Evolutionary conservation across 2,888 invertebrate species (phyloP), one percentile per base, ranked within the genome.

Genomic region (Subacronicta megacephala): DNA sequence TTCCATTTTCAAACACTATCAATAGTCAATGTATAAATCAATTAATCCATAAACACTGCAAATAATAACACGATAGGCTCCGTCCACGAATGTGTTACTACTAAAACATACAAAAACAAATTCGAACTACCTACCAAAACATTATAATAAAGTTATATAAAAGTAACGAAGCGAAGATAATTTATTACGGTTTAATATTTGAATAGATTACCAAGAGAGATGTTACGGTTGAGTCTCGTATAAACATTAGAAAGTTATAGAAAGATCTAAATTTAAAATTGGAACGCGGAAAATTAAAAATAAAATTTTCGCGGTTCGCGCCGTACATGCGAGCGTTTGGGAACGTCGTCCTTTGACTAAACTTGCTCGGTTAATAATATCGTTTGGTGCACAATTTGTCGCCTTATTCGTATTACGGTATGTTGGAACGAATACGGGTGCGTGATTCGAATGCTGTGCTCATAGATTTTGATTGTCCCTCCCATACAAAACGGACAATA

Each of bases 391-490:
- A 80, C 79, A 78, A 85, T 87, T 26, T 90, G 90, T 89, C 80
- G 80, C 91, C 92, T 87, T 90, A 90, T 90, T 88, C 80, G 88
- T 89, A 78, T 87, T 92, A 93, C 93, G 93, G 93, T 94, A 92
- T 88, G 93, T 90, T 89, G 93, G 90, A 92, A 90, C 86, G 88
- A 90, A 94, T 93, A 93, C 93, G 80, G 72, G 68, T 72, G 83
- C 92, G 92, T 92, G 92, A 87, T 88, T 73, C 70, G 93, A 92
- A 92, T 93, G 77, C 76, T 76, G 67, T 78, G 68, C 67, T 75
- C 81, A 78, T 84, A 83, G 78, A 82, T 86, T 85, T 87, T 83
- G 85, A 87, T 86, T 86, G 89, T 81, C 78, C 78, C 72, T 76
- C 58, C 83, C 83, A 83, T 86, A 88, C 85, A 89, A 84, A 84